A percentile compares a stretch with the other conserved stretches of the same genome.
Conservation (phyloP, 2,113 vertebrate species). For the Cinclus cinclus region DNA sequence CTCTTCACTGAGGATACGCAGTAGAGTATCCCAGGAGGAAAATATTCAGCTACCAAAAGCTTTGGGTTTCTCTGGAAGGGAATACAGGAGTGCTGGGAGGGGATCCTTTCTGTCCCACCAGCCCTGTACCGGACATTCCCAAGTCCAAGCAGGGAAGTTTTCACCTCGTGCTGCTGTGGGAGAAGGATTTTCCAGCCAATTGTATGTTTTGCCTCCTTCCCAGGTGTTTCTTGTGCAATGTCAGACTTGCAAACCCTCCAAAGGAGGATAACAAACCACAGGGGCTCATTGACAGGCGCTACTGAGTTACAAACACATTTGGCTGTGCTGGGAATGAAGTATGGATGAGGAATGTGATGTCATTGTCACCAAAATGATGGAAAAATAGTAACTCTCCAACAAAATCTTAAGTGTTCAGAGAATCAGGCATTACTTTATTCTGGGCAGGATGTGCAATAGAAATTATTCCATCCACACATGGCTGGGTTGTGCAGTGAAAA, state of each 20-base stretch:
- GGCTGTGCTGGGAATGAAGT: not conserved
- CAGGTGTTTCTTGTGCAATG: not conserved
- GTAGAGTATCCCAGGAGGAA: not conserved
- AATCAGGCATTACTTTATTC: not conserved
- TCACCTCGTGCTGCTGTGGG: rapidly evolving
- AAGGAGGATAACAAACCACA: constrained; percentile 9
- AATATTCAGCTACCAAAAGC: not conserved
- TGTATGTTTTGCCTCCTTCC: not conserved
- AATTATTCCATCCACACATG: not conserved
- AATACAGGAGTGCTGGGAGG: rapidly evolving
- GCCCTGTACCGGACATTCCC: not conserved
- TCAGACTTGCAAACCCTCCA: constrained; percentile 3
- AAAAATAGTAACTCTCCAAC: not conserved
- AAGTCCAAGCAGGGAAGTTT: not conserved
- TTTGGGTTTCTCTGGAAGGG: not conserved
- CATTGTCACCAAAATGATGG: rapidly evolving
- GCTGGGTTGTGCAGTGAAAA: not conserved
- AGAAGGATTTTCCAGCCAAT: not conserved
- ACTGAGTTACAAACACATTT: constrained; percentile 23
- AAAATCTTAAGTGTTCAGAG: not conserved
- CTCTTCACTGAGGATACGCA: not conserved
- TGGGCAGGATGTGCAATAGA: not conserved
- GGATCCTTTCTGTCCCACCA: not conserved
- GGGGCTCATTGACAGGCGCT: constrained; percentile 2
- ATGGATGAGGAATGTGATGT: constrained; percentile 13